Percentiles rank a stretch among this genome's conserved stretches.
Evolutionary conservation across 2,888 invertebrate genomes (phyloP).

Genomic region (Aleiodes testaceus): DNA sequence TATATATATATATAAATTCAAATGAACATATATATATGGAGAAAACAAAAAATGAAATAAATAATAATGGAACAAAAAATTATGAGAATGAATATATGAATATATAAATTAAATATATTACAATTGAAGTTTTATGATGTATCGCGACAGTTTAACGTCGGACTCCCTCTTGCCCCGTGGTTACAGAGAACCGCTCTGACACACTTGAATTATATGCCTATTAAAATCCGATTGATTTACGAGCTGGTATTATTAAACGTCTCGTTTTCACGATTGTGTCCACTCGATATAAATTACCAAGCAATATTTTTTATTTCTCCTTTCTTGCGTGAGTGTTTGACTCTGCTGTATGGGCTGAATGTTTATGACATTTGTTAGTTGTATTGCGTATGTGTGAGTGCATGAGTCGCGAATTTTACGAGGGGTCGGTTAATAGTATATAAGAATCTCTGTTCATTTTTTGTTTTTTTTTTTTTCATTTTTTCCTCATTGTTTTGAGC

Average conservation of each 20-base stretch:
- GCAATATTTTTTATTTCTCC: constrained; percentile 35
- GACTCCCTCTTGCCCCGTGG: constrained; percentile 45
- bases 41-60: constrained; percentile 49
- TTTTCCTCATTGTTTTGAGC: constrained; percentile 40
- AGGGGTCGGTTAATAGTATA: constrained; percentile 28
- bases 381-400: constrained; percentile 26
- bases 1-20: constrained; percentile 48
- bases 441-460: background rate
- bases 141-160: constrained; percentile 56
- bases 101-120: constrained; percentile 61
- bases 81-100: constrained; percentile 53
- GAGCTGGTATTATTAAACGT: constrained; percentile 52
- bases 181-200: constrained; percentile 42
- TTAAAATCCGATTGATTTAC: constrained; percentile 52
- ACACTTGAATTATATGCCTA: constrained; percentile 50
- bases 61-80: constrained; percentile 46
- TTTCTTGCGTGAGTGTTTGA: constrained; percentile 13
- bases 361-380: constrained; percentile 30
- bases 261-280: constrained; percentile 53
- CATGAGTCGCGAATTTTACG: constrained; percentile 8
- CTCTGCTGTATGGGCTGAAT: constrained; percentile 22
- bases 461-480: background rate
- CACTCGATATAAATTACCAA: constrained; percentile 52
- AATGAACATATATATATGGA: constrained; percentile 51
- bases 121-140: constrained; percentile 58